Evolutionary conservation across 2,113 vertebrate genomes (phyloP).

Genomic region (Microcebus murinus): DNA sequence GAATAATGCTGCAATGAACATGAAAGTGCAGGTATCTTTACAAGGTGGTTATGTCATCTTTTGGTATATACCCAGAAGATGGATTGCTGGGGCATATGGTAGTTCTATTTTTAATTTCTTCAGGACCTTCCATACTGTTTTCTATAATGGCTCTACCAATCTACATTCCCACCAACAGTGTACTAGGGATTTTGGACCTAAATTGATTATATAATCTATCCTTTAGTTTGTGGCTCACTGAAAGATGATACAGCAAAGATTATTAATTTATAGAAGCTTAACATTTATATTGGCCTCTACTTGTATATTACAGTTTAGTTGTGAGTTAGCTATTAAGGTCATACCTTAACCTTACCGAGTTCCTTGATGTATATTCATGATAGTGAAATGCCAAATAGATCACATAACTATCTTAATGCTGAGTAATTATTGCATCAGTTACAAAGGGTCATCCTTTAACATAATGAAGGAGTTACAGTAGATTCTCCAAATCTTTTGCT

Average conservation of each 20-base stretch:
- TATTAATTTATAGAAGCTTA: conserved; percentile 56
- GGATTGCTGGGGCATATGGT: background rate
- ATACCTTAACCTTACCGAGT: background rate
- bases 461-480: conserved; percentile 15
- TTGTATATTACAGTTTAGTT: conserved; percentile 25
- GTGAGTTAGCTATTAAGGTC: conserved; percentile 33
- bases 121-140: background rate
- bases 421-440: conserved; percentile 23
- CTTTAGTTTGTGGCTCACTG: conserved; percentile 39
- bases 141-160: background rate
- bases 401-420: background rate
- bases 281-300: conserved; percentile 16
- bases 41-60: background rate
- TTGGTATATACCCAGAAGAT: background rate
- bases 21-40: background rate
- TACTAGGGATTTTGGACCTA: background rate
- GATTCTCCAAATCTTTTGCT: conserved; percentile 4
- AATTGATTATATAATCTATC: background rate
- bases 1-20: background rate
- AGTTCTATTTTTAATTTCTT: background rate
- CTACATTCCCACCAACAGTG: background rate
- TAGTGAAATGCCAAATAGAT: conserved; percentile 48
- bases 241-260: conserved; percentile 48
- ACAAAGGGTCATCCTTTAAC: conserved; percentile 28
- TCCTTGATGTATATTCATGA: conserved; percentile 27